phyloP scores from a whole-genome alignment of 2,797 vertebrate species.

The Synanceia verrucosa region DNA sequence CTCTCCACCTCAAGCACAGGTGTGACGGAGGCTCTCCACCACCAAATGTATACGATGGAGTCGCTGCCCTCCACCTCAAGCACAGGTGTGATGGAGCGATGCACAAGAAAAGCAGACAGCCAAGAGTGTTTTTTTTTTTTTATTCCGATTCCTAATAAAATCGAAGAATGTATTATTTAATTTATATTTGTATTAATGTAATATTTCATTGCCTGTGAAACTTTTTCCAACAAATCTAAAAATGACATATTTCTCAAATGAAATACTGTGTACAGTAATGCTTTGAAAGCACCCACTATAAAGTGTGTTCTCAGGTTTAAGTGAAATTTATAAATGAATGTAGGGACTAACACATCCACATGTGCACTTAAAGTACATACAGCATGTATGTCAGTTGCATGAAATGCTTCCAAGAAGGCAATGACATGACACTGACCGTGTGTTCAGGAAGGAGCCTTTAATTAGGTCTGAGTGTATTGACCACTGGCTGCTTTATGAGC shows the following conservation, averaged over 20 bases:
- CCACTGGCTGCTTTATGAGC: constrained; percentile 38
- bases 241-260: background rate
- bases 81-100: too few species aligned
- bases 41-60: too few species aligned
- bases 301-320: background rate
- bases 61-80: too few species aligned
- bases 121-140: background rate
- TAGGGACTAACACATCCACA: background rate
- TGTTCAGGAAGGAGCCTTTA: constrained; percentile 62
- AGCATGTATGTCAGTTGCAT: constrained; percentile 39
- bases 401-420: constrained; percentile 55
- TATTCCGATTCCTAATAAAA: background rate
- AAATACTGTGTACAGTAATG: background rate
- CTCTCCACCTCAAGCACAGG: too few species aligned
- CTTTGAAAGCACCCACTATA: background rate
- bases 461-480: constrained; percentile 78
- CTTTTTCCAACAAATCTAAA: background rate
- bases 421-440: constrained; percentile 45
- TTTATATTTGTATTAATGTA: background rate
- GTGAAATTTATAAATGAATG: background rate
- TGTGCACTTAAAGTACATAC: background rate
- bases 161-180: too few species aligned
- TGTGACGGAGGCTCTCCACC: too few species aligned
- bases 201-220: background rate
- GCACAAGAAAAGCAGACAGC: background rate